Conservation (phyloP, 1,140 invertebrate genomes). For the Arctopsyche grandis region DNA sequence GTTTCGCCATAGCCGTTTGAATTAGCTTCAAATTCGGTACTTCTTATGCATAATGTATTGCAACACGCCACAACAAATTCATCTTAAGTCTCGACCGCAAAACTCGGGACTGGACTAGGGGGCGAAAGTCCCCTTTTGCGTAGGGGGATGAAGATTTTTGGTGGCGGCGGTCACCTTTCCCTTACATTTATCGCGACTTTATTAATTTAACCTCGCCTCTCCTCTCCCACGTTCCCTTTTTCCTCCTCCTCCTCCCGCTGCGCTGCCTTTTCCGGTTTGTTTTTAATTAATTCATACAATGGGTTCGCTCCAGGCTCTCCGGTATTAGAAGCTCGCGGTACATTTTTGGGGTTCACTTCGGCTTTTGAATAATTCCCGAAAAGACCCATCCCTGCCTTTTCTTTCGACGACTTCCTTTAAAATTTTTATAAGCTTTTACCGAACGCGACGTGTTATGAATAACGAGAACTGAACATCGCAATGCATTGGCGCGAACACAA, state of each 20-base stretch:
- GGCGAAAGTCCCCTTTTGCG: background rate
- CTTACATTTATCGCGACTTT: slow-evolving; percentile 34
- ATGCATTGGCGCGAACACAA: background rate
- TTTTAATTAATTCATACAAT: slow-evolving; percentile 42
- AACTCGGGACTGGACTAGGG: background rate
- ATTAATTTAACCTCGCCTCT: slow-evolving; percentile 30
- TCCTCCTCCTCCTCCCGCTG: background rate
- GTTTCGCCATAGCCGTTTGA: background rate
- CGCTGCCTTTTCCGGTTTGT: slow-evolving; percentile 22
- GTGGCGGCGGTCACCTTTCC: background rate
- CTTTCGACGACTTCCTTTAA: background rate
- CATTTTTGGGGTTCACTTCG: background rate
- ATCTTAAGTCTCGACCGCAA: slow-evolving; percentile 8
- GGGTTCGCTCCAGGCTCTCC: background rate
- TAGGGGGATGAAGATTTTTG: no score
- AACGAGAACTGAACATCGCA: background rate
- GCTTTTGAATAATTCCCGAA: slow-evolving; percentile 25
- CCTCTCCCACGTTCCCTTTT: background rate
- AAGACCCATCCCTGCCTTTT: background rate
- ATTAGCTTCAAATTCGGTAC: background rate
- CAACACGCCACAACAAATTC: slow-evolving; percentile 26
- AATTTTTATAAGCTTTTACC: slow-evolving; percentile 36
- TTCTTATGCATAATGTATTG: slow-evolving; percentile 41
- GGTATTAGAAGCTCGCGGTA: background rate
- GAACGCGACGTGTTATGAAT: slow-evolving; percentile 31